A percentile compares a stretch with the other conserved stretches of the same genome.
Conservation (phyloP, 2,888 invertebrate species). For the Drosophila mulleri region DNA sequence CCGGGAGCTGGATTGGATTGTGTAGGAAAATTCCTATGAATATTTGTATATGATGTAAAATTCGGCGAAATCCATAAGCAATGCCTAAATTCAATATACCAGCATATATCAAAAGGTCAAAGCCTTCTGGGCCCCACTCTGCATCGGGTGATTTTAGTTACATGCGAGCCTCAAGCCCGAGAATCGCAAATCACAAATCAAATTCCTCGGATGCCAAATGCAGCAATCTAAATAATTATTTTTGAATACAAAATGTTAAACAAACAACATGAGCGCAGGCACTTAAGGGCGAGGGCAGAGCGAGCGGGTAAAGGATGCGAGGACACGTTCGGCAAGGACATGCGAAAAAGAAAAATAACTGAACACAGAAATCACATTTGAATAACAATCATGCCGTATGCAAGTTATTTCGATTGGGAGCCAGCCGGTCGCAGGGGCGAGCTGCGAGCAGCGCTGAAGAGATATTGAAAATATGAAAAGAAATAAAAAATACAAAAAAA, state of each 20-base stretch:
- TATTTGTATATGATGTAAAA: background rate
- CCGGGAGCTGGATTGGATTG: background rate
- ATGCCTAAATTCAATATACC: background rate
- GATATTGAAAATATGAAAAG: slow-evolving; percentile 77
- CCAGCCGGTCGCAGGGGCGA: slow-evolving; percentile 15
- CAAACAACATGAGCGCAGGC: slow-evolving; percentile 64
- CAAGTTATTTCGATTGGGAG: slow-evolving; percentile 71
- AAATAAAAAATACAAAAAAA: slow-evolving; percentile 16
- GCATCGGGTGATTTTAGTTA: slow-evolving; percentile 7
- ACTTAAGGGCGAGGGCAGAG: background rate
- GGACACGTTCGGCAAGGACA: slow-evolving; percentile 55
- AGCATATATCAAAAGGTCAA: slow-evolving; percentile 26
- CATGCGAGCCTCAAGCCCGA: slow-evolving; percentile 41
- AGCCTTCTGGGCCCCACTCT: background rate
- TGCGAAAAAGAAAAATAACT: slow-evolving; percentile 36
- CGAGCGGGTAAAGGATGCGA: slow-evolving; percentile 51
- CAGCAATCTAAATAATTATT: slow-evolving; percentile 82
- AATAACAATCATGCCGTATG: slow-evolving; percentile 79
- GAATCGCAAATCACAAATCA: slow-evolving; percentile 48
- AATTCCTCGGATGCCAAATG: slow-evolving; percentile 61
- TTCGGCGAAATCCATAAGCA: background rate
- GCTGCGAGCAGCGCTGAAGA: slow-evolving; percentile 34
- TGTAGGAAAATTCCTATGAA: background rate
- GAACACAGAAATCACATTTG: slow-evolving; percentile 75
- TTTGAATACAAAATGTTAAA: slow-evolving; percentile 77